Percentiles rank a stretch among this genome's conserved stretches.
Evolutionary conservation across 2,113 vertebrate species (phyloP).

Genomic region (Riparia riparia): DNA sequence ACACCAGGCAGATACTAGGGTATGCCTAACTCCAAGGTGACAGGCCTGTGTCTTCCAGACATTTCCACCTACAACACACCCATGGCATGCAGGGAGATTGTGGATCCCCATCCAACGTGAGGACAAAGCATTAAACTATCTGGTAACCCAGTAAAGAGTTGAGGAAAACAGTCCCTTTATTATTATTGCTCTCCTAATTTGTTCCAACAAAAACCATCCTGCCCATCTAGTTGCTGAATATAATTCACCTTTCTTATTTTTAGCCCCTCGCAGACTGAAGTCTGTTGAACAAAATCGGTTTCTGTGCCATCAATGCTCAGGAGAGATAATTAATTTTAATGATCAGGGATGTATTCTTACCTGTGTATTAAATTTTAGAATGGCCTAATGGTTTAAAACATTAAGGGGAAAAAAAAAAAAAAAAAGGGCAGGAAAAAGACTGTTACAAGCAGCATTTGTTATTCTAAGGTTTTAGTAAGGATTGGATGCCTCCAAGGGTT

Average conservation of each 20-base stretch:
- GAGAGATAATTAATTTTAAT: background rate
- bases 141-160: background rate
- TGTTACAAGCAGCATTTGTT: slow-evolving; percentile 25
- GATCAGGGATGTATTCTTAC: background rate
- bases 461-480: slow-evolving; percentile 43
- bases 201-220: background rate
- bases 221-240: background rate
- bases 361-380: background rate
- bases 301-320: slow-evolving; percentile 21
- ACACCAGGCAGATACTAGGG: background rate
- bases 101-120: background rate
- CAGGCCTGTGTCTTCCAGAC: background rate
- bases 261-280: background rate
- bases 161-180: background rate
- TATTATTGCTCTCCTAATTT: background rate
- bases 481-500: slow-evolving; percentile 53
- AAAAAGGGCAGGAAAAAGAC: background rate
- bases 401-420: background rate
- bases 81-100: fast-evolving
- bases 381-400: background rate
- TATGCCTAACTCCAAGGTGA: background rate
- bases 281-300: background rate
- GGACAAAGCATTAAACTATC: background rate
- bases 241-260: background rate
- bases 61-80: background rate